Evolutionary conservation across 2,797 vertebrate genomes (phyloP).

Genomic region (Acrocephalus scirpaceus): DNA sequence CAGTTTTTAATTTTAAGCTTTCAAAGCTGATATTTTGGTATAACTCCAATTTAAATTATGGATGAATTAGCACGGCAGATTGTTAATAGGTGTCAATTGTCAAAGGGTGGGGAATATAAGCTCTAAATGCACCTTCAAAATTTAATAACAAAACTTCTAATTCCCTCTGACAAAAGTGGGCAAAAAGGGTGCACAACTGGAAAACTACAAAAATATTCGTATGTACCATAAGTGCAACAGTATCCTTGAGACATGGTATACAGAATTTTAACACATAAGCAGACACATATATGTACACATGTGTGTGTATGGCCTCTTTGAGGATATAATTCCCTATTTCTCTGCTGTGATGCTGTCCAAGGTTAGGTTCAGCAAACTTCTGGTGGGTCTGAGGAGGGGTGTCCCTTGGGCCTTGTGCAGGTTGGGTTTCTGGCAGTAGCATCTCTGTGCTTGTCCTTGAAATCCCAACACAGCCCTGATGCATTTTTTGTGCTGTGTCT

Average conservation of each 20-base stretch:
- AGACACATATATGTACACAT: accelerated
- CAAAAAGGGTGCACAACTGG: not conserved
- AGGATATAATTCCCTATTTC: not conserved
- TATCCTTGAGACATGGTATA: not conserved
- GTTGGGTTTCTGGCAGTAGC: not conserved
- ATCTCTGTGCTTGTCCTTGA: not conserved
- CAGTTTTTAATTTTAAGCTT: not conserved
- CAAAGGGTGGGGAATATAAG: not conserved
- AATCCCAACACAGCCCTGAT: not conserved
- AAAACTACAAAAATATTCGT: not conserved
- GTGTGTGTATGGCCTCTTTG: not conserved
- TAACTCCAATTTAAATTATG: not conserved
- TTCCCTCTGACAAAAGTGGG: not conserved
- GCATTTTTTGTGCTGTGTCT: not conserved
- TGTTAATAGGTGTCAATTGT: not conserved
- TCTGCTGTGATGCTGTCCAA: not conserved
- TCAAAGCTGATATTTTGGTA: not conserved
- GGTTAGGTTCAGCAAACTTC: not conserved
- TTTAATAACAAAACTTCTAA: not conserved
- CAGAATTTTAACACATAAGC: not conserved
- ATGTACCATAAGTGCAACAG: not conserved
- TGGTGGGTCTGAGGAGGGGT: not conserved
- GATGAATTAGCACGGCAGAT: not conserved
- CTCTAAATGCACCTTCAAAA: not conserved
- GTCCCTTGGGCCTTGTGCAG: not conserved